phyloP scores from a whole-genome alignment of 2,888 invertebrate genomes.

The Allygus modestus region DNA sequence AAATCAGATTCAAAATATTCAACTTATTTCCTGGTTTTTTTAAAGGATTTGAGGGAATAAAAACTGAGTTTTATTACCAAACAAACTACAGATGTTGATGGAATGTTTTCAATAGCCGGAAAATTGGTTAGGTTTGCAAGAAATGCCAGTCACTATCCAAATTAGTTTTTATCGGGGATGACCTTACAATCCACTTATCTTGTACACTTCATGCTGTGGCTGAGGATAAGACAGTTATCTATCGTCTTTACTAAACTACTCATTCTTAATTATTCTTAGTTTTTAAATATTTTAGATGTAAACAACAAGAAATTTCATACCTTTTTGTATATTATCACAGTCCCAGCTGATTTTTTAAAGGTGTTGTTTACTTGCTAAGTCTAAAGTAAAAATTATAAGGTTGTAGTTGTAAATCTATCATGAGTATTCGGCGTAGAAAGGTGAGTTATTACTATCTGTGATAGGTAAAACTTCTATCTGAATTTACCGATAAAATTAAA shows the following conservation, averaged over 20 bases:
- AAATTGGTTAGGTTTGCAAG: neutral
- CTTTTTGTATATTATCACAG: neutral
- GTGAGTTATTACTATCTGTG: neutral
- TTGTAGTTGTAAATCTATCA: conserved; percentile 7
- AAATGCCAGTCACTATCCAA: conserved; percentile 8
- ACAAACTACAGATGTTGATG: too few relatives aligned
- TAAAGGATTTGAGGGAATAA: too few relatives aligned
- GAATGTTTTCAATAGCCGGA: neutral
- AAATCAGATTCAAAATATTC: too few relatives aligned
- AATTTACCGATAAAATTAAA: too few relatives aligned
- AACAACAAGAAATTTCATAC: too few relatives aligned
- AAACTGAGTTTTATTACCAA: too few relatives aligned
- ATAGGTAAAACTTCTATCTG: too few relatives aligned
- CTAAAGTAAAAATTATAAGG: neutral
- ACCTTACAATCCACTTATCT: conserved; percentile 14
- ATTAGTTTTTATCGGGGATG: conserved; percentile 23
- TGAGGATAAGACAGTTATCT: neutral
- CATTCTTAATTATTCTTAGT: too few relatives aligned
- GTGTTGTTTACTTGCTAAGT: neutral
- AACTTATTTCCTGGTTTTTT: too few relatives aligned
- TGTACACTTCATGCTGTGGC: conserved; percentile 6
- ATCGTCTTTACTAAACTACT: too few relatives aligned
- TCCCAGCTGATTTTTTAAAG: neutral
- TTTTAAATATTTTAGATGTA: too few relatives aligned
- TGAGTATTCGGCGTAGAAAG: conserved; percentile 32